Base-by-base conservation (phyloP, 2,888 invertebrate genomes). In the Therioaphis trifolii region DNA sequence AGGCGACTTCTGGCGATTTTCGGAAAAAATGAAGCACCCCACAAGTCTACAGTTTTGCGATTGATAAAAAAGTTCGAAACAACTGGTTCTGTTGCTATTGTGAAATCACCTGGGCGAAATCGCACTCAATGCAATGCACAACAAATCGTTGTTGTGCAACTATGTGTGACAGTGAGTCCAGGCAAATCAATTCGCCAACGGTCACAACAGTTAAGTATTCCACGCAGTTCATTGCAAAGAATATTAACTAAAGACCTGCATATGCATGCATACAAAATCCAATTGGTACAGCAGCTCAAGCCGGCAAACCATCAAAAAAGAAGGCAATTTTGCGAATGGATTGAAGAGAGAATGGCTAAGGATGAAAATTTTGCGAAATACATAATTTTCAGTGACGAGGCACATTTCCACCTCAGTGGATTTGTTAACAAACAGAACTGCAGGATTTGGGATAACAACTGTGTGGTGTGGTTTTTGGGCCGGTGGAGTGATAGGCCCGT, bases 51-150 rank as follows among this genome's bases (percentile, higher is more conserved):
- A n/a, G n/a, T n/a, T n/a, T n/a, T n/a, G n/a, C n/a, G n/a, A n/a
- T n/a, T n/a, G n/a, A n/a, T n/a, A n/a, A n/a, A n/a, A n/a, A n/a
- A n/a, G n/a, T n/a, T n/a, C n/a, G n/a, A n/a, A n/a, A n/a, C n/a
- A 72, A 52, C n/a, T 72, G 21, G 55, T 55, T 74, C 72, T 74
- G 55, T 55, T 35, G 35, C 18, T 35, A 55, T n/a, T 52, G 55
- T 55, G 55, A 55, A 55, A 9, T 55, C n/a, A 55, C 21, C 55
- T 55, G 21, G 55, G 55, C 55, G 55, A 55, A 55, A 55, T 55
- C 21, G 55, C 21, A 21, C 21, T 55, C 21, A 55, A 55, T n/a
- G 55, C 55, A 55, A 55, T 21, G 55, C 55, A 7, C 21, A 55
- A 55, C 55, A 21, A 55, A 55, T 55, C 55, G n/a, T 21, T 55